Evolutionary conservation across 1,140 invertebrate genomes (phyloP), one percentile per base, ranked within the genome.

Genomic region (Sitophilus oryzae): DNA sequence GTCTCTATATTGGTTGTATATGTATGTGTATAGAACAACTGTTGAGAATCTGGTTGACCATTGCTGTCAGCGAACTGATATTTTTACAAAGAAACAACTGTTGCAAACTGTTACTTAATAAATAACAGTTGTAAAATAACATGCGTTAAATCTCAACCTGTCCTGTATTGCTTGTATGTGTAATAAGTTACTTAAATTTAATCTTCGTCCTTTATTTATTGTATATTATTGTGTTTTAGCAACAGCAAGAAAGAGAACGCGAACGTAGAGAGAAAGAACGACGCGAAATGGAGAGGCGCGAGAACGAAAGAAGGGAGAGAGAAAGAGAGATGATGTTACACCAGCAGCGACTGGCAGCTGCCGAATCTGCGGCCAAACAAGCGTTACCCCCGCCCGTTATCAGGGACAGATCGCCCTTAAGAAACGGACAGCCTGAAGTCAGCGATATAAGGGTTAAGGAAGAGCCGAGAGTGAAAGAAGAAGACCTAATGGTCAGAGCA

Each of bases 231-330:
- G 22, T n/a, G 4, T 55, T 61, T 21, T 21, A 78, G 20, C 76
- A 79, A 58, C 73, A 78, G n/a, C 77, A 79, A 51, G 74, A 78
- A 25, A 77, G 82, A 25, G 82, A 84, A 47, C 79, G 82, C 69
- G 76, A 85, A 70, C 69, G 83, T 68, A 67, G 84, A 61, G 85
- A 88, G 50, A 79, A 84, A 49, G 85, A 88, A 56, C 79, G 85
- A 41, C 73, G 85, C 3, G 85, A 87, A 65, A 76, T 83, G 52
- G 81, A 87, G 41, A 77, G 84, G 52, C 72, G 83, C 54, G 71
- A 85, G 63, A 57, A 82, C 67, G 74, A 78, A 49, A 54, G 67
- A 52, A 60, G 67, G n/a, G 64, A 69, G 49, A 60, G 67, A 34
- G 76, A 78, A 58, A 66, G 74, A 2, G 80, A 82, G 61, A 73